Percentiles rank a stretch among this genome's conserved stretches.
phyloP scores from a whole-genome alignment of 2,113 vertebrate genomes.

The Anarhynchus alexandrinus region DNA sequence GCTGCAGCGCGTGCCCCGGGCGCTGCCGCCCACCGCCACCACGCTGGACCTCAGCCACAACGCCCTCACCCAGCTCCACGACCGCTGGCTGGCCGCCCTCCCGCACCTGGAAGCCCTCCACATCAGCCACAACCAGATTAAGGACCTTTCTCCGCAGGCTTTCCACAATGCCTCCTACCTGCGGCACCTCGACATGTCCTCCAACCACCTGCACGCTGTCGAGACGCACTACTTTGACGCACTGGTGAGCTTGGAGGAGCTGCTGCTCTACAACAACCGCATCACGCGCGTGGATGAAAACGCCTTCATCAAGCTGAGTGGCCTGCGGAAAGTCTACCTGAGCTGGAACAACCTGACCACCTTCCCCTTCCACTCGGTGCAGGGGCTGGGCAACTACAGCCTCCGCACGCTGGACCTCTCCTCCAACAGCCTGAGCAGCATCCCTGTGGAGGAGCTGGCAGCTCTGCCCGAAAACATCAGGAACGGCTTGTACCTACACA shows the following conservation, averaged over 20 bases:
- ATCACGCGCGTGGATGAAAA: constrained; percentile 79
- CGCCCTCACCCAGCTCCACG: constrained; percentile 71
- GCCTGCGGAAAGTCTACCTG: constrained; percentile 86
- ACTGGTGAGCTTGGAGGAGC: constrained; percentile 82
- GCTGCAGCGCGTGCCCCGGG: constrained; percentile 74
- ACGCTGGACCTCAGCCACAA: constrained; percentile 93
- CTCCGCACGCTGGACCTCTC: constrained; percentile 89
- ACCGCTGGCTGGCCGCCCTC: constrained; percentile 74
- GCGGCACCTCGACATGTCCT: constrained; percentile 91
- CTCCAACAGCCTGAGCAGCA: constrained; percentile 83
- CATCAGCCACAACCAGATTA: constrained; percentile 84
- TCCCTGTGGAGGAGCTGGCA: constrained; percentile 81
- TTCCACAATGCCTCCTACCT: constrained; percentile 83
- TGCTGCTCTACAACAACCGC: constrained; percentile 90
- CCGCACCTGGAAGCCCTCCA: constrained; percentile 79
- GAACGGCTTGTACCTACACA: constrained; percentile 89
- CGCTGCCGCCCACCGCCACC: constrained; percentile 72
- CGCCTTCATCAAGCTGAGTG: constrained; percentile 75
- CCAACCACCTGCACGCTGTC: constrained; percentile 80
- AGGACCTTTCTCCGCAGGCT: constrained; percentile 59
- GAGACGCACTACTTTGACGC: constrained; percentile 80
- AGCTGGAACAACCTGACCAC: constrained; percentile 89
- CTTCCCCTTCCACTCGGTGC: constrained; percentile 87
- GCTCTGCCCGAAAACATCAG: constrained; percentile 76
- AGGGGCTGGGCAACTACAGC: constrained; percentile 76